Percentiles rank a stretch among this genome's conserved stretches.
Evolutionary conservation across 1,140 invertebrate species (phyloP).

Genomic region (Thaumatotibia leucotreta): DNA sequence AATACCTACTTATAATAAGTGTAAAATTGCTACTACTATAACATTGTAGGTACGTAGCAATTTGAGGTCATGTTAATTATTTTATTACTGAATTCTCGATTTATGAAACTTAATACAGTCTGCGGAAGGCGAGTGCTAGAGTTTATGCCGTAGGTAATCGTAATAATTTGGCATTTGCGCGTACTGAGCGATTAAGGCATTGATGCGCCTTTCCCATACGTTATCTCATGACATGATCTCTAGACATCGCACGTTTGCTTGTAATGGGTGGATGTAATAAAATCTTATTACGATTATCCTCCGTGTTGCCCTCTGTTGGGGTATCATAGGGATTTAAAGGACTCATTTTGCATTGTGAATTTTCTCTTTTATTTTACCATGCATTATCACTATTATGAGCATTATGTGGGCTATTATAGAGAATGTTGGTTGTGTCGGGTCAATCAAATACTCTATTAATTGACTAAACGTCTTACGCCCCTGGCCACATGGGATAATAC

Average conservation of each 20-base stretch:
- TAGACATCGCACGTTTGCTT: slow-evolving; percentile 54
- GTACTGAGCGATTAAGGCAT: slow-evolving; percentile 34
- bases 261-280: slow-evolving; percentile 61
- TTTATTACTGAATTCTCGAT: slow-evolving; percentile 23
- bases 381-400: background rate
- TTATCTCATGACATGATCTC: slow-evolving; percentile 39
- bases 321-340: slow-evolving; percentile 49
- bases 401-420: background rate
- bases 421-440: background rate
- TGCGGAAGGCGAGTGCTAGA: background rate
- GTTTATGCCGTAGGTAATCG: slow-evolving; percentile 20
- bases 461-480: background rate
- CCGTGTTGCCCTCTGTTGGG: slow-evolving; percentile 47
- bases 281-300: slow-evolving; percentile 53
- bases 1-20: slow-evolving; percentile 36
- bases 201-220: slow-evolving; percentile 42
- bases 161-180: slow-evolving; percentile 13
- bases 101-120: slow-evolving; percentile 11
- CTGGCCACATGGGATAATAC: background rate
- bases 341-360: slow-evolving; percentile 38
- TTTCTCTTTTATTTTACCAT: slow-evolving; percentile 19
- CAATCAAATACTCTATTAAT: slow-evolving; percentile 6
- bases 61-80: slow-evolving; percentile 31
- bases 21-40: slow-evolving; percentile 34
- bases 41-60: slow-evolving; percentile 32